Evolutionary conservation across 1,140 invertebrate genomes (phyloP).

Genomic region (Vollenhovia emeryi): DNA sequence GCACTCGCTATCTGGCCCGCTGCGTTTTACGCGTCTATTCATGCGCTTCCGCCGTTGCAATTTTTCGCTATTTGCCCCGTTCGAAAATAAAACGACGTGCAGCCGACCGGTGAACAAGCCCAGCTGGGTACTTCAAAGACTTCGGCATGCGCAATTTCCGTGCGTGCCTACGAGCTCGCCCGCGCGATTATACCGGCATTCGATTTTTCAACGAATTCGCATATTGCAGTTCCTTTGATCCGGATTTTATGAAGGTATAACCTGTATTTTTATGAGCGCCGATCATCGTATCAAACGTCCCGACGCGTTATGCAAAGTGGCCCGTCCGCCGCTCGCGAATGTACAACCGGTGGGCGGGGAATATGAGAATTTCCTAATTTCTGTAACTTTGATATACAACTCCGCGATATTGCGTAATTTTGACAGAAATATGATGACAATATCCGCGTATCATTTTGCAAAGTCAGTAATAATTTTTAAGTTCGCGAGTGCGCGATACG

Average conservation of each 20-base stretch:
- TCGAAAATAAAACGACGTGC: constrained; percentile 18
- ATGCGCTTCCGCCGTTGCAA: neutral
- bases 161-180: neutral
- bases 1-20: neutral
- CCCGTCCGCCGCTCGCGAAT: neutral
- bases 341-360: neutral
- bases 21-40: neutral
- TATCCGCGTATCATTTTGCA: neutral
- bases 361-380: neutral
- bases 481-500: neutral
- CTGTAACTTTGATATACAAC: neutral
- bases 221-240: neutral
- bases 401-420: neutral
- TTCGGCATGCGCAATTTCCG: constrained; percentile 17
- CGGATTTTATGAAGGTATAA: neutral
- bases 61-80: constrained; percentile 28
- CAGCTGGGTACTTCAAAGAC: constrained; percentile 23
- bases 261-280: constrained; percentile 1
- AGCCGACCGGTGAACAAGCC: neutral
- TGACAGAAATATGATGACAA: neutral
- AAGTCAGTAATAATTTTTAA: constrained; percentile 9
- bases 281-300: neutral
- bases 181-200: neutral
- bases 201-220: constrained; percentile 38
- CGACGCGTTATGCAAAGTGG: neutral